Base-by-base conservation (phyloP, 2,888 invertebrate genomes). In the Acanthosepion esculentum region DNA sequence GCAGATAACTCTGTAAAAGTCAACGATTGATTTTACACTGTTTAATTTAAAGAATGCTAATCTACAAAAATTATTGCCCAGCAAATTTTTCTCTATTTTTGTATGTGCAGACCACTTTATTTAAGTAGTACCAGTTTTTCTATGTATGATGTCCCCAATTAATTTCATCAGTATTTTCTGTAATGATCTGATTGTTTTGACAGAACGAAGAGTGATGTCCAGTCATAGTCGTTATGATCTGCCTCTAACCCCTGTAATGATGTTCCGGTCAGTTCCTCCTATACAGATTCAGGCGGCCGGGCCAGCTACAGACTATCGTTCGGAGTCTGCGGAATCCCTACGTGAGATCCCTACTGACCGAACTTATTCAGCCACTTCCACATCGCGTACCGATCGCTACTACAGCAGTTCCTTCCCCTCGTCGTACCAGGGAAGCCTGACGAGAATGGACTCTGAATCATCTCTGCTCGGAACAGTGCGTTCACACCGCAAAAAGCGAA, bases 261-360 rank as follows among this genome's bases (percentile, higher is more conserved):
- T 94, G 94, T 64, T 94, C 12, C 53, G 64, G 33, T 64, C 64
- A 64, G 64, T 94, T 18, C 94, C 94, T 33, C 94, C 94, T n/a
- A 94, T 94, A 64, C 94, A 94, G 41, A 64, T 94, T 48, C 94
- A 53, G 55, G 94, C 94, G 6, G 33, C 94, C 55, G 94, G 94
- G 33, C 94, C 94, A 41, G 94, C 55, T 55, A 64, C 94, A 2
- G 96, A 96, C 7, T 96, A 96, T 92, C 95, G 96, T 95, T 96
- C 96, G 0, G 97, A 96, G 95, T 96, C 96, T 15, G 96, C 96
- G 23, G 96, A 96, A 94, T 96, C 96, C 2, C 95, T 96, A 55
- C 94, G 94, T 18, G 96, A 96, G 95, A 96, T 96, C 92, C 94
- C 95, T 29, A 78, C 95, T 48, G 94, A 94, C 41, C 94, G 94